phyloP scores from a whole-genome alignment of 2,888 invertebrate genomes.

The Metalampra italica region DNA sequence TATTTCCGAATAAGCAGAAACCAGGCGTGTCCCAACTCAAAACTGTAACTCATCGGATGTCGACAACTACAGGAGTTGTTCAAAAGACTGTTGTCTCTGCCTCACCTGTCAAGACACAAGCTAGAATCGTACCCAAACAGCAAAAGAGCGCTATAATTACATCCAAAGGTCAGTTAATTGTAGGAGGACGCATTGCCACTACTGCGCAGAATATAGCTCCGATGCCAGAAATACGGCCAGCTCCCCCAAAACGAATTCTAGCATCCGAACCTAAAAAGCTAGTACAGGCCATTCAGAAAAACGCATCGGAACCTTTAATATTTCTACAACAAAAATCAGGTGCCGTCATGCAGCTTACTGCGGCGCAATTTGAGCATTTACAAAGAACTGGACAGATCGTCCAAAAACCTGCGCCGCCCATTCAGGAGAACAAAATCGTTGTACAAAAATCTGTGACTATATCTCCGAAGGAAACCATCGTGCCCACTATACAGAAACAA shows the following conservation, averaged over 20 bases:
- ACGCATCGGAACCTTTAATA: conserved; percentile 58
- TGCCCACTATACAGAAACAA: conserved; percentile 40
- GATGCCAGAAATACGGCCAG: conserved; percentile 60
- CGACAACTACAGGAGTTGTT: conserved; percentile 33
- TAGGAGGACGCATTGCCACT: conserved; percentile 65
- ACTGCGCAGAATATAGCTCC: conserved; percentile 69
- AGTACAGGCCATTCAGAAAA: conserved; percentile 55
- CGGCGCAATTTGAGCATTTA: conserved; percentile 72
- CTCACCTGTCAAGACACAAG: conserved; percentile 38
- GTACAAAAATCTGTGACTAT: conserved; percentile 53
- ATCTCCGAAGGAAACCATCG: conserved; percentile 33
- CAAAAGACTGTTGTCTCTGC: conserved; percentile 43
- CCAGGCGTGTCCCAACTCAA: conserved; percentile 57
- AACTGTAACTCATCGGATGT: conserved; percentile 54
- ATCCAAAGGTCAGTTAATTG: conserved; percentile 77
- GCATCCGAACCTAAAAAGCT: conserved; percentile 58
- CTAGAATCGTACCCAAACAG: conserved; percentile 62
- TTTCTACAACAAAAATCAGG: conserved; percentile 71
- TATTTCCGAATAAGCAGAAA: conserved; percentile 75
- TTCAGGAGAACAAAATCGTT: conserved; percentile 51
- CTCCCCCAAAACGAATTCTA: conserved; percentile 50
- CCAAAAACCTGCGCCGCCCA: conserved; percentile 43
- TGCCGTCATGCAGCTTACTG: conserved; percentile 66
- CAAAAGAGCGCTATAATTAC: conserved; percentile 75
- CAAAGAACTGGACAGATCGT: conserved; percentile 70